Evolutionary conservation across 2,888 invertebrate genomes (phyloP).

Genomic region (Polyploca ridens): DNA sequence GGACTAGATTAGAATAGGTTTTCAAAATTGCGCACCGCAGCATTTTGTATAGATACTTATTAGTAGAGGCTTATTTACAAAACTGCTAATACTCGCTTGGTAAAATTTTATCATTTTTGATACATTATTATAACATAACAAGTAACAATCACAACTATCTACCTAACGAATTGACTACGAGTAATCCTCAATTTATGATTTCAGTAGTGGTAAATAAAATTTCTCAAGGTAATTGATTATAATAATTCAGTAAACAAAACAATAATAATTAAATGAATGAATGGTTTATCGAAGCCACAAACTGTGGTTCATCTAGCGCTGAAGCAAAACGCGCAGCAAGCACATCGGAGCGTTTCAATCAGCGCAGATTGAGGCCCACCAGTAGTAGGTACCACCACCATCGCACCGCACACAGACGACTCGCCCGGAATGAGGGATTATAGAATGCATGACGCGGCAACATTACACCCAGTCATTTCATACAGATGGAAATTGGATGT

Average conservation of each 20-base stretch:
- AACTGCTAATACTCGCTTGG: no score
- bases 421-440: slow-evolving; percentile 46
- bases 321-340: slow-evolving; percentile 62
- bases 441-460: slow-evolving; percentile 78
- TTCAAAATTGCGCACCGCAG: no score
- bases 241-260: not conserved
- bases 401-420: slow-evolving; percentile 34
- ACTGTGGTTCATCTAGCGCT: slow-evolving; percentile 26
- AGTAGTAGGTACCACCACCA: slow-evolving; percentile 14
- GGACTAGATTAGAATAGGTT: no score
- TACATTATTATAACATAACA: no score
- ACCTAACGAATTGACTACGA: no score
- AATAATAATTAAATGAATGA: not conserved
- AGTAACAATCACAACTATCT: no score
- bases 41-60: no score
- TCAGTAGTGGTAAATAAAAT: no score
- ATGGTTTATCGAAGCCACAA: not conserved
- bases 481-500: slow-evolving; percentile 70
- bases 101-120: no score
- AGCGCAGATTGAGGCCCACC: slow-evolving; percentile 67
- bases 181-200: no score
- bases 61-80: no score
- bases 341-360: slow-evolving; percentile 74
- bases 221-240: no score
- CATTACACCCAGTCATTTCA: slow-evolving; percentile 67